Base-by-base conservation (phyloP, 1,140 invertebrate species). In the Drosophila ficusphila region DNA sequence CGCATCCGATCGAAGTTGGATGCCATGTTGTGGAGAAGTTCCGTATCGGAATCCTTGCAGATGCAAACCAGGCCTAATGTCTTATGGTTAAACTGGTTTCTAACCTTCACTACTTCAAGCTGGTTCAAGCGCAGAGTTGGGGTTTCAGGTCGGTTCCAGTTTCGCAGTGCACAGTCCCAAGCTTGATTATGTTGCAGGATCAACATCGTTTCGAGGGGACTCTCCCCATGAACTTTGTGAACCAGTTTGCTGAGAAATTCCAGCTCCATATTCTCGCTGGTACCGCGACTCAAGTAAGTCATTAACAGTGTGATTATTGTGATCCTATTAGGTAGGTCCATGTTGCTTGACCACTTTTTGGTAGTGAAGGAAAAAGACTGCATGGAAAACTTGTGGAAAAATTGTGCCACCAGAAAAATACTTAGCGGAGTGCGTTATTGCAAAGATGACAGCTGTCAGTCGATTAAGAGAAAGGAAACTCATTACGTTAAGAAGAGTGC, bases 51-150 rank as follows among this genome's bases (percentile, higher is more conserved):
- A 0, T 34, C 2, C 8, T 25, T 4, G 7, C 41, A 44, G 3
- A 82, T 39, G 53, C 78, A 76, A 4, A 82, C 29, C 0, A 82
- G 0, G 1, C 36, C 25, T 6, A 76, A 0, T 3, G 9, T 3
- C 0, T n/a, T 4, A 6, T 2, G 8, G 38, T 21, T 41, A 0
- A 41, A 41, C 11, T n/a, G 11, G 0, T 21, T 21, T 21, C 38
- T 5, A 3, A 41, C 18, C n/a, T 21, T 11, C 6, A 21, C 2
- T n/a, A n/a, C 11, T 0, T 4, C 1, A 0, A 41, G 18, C 16
- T 41, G 3, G 9, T 41, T 41, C 2, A 41, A n/a, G 1, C 38
- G 16, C 9, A 41, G 18, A 11, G 38, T 41, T 4, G 38, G 38
- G 5, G 19, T 19, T n/a, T 8, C 12, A 16, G 3, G 3, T n/a